These are phyloP conservation scores for Spodoptera picta DNA, from an alignment of 2,888 invertebrate genomes.

Conservation along the genomic window DNA sequence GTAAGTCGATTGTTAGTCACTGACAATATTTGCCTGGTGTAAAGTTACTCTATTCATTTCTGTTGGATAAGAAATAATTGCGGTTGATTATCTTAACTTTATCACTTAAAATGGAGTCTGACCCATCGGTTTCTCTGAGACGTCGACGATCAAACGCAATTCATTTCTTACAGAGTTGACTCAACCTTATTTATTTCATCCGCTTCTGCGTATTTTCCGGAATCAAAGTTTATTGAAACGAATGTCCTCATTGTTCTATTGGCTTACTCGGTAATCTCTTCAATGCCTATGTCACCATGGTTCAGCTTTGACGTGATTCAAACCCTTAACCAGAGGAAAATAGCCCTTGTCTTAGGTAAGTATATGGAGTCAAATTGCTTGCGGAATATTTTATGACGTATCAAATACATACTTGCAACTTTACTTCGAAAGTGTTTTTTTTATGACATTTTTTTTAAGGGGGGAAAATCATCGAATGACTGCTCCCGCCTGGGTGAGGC, in stretches of 20 bases:
- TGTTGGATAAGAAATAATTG: constrained; percentile 12
- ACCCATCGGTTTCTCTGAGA: constrained; percentile 1
- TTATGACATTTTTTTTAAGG: too few relatives aligned
- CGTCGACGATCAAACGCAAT: constrained; percentile 18
- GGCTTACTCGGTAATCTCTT: constrained; percentile 13
- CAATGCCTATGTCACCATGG: constrained; percentile 7
- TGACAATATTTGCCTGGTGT: constrained; percentile 30
- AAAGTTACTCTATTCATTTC: constrained; percentile 19
- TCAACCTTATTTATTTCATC: constrained; percentile 18
- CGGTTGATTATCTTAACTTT: constrained; percentile 26
- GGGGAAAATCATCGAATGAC: too few relatives aligned
- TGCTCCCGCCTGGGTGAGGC: too few relatives aligned
- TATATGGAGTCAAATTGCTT: too few relatives aligned
- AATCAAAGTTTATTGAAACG: constrained; percentile 13
- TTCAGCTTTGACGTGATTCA: not conserved
- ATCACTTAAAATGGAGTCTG: constrained; percentile 14
- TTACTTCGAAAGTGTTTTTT: too few relatives aligned
- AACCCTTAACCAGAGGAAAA: too few relatives aligned
- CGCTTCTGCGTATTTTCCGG: constrained; percentile 12
- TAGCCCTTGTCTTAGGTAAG: too few relatives aligned
- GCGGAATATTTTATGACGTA: too few relatives aligned
- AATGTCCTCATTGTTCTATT: constrained; percentile 7
- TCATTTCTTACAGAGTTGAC: constrained; percentile 22
- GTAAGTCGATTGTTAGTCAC: constrained; percentile 27
- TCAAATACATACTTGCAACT: too few relatives aligned